Base-by-base conservation (phyloP, 1,140 invertebrate genomes). In the Oedothorax gibbosus region DNA sequence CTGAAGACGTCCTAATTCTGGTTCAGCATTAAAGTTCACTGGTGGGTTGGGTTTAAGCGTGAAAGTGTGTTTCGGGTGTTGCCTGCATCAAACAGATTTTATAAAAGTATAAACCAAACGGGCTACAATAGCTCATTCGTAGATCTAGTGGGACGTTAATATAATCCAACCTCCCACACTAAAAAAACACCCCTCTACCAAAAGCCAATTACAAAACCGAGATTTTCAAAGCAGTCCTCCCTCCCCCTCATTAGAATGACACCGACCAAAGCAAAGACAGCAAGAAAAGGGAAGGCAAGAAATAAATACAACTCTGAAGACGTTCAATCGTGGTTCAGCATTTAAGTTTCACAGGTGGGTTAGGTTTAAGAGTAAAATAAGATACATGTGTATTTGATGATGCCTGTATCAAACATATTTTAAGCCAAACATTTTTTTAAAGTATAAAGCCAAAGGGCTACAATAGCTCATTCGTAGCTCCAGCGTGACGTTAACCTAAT, bases 1-100 rank as follows among this genome's bases (percentile, higher is more conserved):
- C 80, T 82, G 80, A 82, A 82, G 80, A 82, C 80, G 57, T 82
- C 80, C 80, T 82, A 82, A 82, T 82, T 68, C 80, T 65, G 35
- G 35, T 35, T 69, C 35, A 15, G 0, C 15, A 15, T 15, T 20
- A 14, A 9, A 21, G 62, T 4, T n/a, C 6, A 20, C n/a, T 7
- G 60, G 20, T 69, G 35, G 10, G 35, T 69, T 35, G 5, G 2
- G 35, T 69, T 49, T 12, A 18, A 2, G 35, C 35, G 35, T 2
- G 1, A 35, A 35, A 35, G 5, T 35, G 35, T 5, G 35, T 35
- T 35, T 35, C 1, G 35, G 35, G 5, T 35, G 35, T 35, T 35
- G 35, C 35, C 1, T 35, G 35, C 5, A 35, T 35, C 14, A 12
- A 65, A n/a, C n/a, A n/a, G 21, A n/a, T 35, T 65, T 35, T 35